phyloP scores from a whole-genome alignment of 2,113 vertebrate genomes.

The Eurypyga helias region DNA sequence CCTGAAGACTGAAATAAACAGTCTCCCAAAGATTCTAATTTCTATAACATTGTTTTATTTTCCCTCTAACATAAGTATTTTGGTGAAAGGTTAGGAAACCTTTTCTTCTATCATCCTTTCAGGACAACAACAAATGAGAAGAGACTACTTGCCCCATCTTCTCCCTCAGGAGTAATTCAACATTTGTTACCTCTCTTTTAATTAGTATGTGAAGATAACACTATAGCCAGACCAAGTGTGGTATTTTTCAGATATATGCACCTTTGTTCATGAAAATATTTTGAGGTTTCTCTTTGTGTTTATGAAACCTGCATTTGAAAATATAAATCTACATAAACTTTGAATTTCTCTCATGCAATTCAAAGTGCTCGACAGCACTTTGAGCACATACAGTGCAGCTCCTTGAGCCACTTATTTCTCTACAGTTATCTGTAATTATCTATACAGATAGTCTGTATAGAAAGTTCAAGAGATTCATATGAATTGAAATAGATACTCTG shows the following conservation, averaged over 20 bases:
- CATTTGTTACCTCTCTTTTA: neutral
- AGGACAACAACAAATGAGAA: neutral
- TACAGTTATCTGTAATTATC: too few species aligned
- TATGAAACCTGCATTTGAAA: neutral
- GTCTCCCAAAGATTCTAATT: neutral
- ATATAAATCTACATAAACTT: neutral
- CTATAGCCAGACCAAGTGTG: neutral
- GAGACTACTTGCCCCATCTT: neutral
- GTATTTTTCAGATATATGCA: neutral
- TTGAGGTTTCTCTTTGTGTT: neutral
- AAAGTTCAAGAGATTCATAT: neutral
- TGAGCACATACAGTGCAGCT: too few species aligned
- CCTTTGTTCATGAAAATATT: neutral
- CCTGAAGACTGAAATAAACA: neutral
- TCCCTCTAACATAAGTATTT: neutral
- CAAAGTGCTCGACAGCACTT: neutral
- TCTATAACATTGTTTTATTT: neutral
- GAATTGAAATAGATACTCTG: neutral
- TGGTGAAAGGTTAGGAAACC: neutral
- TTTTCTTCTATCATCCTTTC: neutral
- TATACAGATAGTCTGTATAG: neutral
- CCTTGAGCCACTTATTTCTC: neutral
- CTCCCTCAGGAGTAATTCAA: neutral
- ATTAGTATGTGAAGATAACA: neutral
- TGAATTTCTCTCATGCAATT: neutral